A percentile compares a stretch with the other conserved stretches of the same genome.
Evolutionary conservation across 2,113 vertebrate genomes (phyloP).

Genomic region (Otis tarda): DNA sequence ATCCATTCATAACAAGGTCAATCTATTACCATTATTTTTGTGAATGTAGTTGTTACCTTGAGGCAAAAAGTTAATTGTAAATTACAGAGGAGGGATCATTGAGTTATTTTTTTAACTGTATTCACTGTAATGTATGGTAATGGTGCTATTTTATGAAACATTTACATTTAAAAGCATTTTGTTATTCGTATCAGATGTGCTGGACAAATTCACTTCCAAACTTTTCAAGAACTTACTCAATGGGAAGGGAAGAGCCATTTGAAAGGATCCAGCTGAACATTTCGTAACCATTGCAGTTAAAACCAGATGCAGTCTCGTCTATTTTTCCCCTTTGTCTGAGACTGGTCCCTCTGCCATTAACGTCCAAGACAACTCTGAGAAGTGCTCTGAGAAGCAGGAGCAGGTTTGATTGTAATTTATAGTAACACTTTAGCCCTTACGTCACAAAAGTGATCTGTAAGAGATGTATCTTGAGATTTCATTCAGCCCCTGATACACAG

Average conservation of each 20-base stretch:
- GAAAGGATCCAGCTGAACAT: constrained; percentile 12
- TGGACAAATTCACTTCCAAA: constrained; percentile 39
- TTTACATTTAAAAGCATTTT: constrained; percentile 22
- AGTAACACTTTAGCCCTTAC: not conserved
- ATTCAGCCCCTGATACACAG: not conserved
- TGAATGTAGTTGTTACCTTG: constrained; percentile 71
- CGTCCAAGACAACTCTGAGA: not conserved
- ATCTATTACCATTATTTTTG: constrained; percentile 74
- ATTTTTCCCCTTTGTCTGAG: not conserved
- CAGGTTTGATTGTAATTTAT: not conserved
- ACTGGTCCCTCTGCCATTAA: not conserved
- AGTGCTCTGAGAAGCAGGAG: not conserved
- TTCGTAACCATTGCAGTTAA: not conserved
- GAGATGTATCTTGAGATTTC: not conserved
- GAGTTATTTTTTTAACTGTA: constrained; percentile 5
- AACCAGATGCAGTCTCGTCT: not conserved
- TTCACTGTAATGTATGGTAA: constrained; percentile 30
- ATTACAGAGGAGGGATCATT: constrained; percentile 61
- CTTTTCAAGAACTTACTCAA: constrained; percentile 22
- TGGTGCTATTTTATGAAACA: constrained; percentile 2
- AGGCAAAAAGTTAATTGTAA: constrained; percentile 76
- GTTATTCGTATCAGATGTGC: not conserved
- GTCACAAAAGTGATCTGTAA: not conserved
- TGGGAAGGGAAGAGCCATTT: not conserved
- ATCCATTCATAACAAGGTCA: constrained; percentile 75